These are phyloP conservation scores for Myripristis murdjan DNA, from an alignment of 2,797 vertebrate genomes.

Conservation along the genomic window DNA sequence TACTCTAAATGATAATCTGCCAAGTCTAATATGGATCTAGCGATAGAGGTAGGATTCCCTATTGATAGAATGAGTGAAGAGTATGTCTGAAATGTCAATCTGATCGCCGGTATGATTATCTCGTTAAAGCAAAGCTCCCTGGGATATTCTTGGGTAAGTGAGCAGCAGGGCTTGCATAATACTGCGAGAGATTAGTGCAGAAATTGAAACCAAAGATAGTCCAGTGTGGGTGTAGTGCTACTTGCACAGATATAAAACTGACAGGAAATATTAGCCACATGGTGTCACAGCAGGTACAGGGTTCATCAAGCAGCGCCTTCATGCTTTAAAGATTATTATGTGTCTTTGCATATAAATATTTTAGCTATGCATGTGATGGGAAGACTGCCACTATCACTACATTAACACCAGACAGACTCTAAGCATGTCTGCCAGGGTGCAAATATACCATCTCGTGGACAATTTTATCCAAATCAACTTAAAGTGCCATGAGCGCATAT, in stretches of 20 bases:
- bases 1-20: constrained; percentile 80
- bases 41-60: constrained; percentile 61
- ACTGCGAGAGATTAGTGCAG: constrained; percentile 67
- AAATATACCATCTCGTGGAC: background rate
- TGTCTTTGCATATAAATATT: constrained; percentile 55
- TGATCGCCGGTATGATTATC: constrained; percentile 78
- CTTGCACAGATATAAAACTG: constrained; percentile 68
- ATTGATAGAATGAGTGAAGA: constrained; percentile 70
- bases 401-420: constrained; percentile 12
- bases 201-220: constrained; percentile 79
- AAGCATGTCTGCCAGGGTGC: constrained; percentile 18
- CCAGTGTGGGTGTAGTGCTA: constrained; percentile 61
- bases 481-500: background rate
- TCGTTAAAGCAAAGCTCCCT: constrained; percentile 77
- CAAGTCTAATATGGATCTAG: constrained; percentile 75
- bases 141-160: constrained; percentile 76
- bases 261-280: constrained; percentile 73
- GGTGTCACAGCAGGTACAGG: constrained; percentile 69
- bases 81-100: constrained; percentile 81
- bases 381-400: constrained; percentile 21
- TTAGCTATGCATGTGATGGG: constrained; percentile 4
- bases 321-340: constrained; percentile 43
- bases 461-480: constrained; percentile 3
- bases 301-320: constrained; percentile 65
- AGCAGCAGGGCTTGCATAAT: constrained; percentile 72